phyloP scores from a whole-genome alignment of 2,888 invertebrate genomes.

The Zygaena filipendulae region DNA sequence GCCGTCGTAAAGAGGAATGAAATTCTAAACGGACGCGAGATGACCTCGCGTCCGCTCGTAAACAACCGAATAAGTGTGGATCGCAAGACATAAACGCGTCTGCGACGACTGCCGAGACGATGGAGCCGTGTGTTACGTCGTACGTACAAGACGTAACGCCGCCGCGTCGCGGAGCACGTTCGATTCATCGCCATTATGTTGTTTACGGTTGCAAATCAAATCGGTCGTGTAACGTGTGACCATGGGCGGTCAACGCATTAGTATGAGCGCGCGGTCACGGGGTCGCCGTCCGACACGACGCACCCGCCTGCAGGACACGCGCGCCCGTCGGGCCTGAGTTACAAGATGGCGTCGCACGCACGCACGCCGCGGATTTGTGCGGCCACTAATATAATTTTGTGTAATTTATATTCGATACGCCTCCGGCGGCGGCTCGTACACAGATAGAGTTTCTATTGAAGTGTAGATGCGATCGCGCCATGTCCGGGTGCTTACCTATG shows the following conservation, averaged over 20 bases:
- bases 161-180: slow-evolving; percentile 22
- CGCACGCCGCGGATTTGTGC: slow-evolving; percentile 17
- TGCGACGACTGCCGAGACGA: slow-evolving; percentile 28
- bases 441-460: slow-evolving; percentile 55
- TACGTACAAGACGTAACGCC: too few relatives aligned
- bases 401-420: slow-evolving; percentile 63
- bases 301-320: slow-evolving; percentile 30
- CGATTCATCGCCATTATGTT: slow-evolving; percentile 23
- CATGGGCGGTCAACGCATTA: slow-evolving; percentile 61
- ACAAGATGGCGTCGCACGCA: slow-evolving; percentile 22
- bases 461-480: slow-evolving; percentile 37
- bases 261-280: slow-evolving; percentile 59
- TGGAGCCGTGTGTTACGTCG: slow-evolving; percentile 27
- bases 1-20: slow-evolving; percentile 36
- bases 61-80: slow-evolving; percentile 57
- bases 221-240: slow-evolving; percentile 39
- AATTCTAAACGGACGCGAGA: slow-evolving; percentile 44
- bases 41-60: slow-evolving; percentile 52
- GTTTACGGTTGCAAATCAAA: slow-evolving; percentile 32
- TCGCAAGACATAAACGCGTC: slow-evolving; percentile 57
- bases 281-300: slow-evolving; percentile 43
- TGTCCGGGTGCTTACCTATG: slow-evolving; percentile 42
- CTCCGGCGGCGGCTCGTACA: slow-evolving; percentile 39
- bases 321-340: slow-evolving; percentile 21
- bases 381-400: slow-evolving; percentile 34